Base-by-base conservation (phyloP, 30 jellyfish, hydroid and myxozoan genomes). In the Pelagia noctiluca region DNA sequence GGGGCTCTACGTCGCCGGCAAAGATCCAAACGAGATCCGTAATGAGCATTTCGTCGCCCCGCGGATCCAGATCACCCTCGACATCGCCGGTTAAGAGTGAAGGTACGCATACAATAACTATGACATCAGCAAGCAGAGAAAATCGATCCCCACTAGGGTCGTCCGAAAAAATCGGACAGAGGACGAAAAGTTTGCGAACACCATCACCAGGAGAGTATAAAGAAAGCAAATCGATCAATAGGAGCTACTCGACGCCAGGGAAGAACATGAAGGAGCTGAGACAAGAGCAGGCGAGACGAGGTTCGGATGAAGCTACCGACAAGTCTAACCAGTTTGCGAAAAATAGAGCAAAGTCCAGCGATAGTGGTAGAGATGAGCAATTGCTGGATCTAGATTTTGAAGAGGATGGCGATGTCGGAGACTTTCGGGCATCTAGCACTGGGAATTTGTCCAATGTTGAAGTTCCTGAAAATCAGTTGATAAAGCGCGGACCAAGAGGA, bases 191-290 rank as follows among this genome's bases (percentile, higher is more conserved):
- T 67, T 33, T 48, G 26, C 34, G 80, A 30, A 29, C 32, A 24
- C n/a, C 52, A 24, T 67, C 80, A 19, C 83, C 66, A 18, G 42
- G 35, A 38, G 42, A 70, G 69, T 21, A 70, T 63, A 38, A 28
- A 38, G 68, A 31, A 16, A 22, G 83, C 22, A 61, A 35, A 26
- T 29, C 70, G 46, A 80, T 66, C 77, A 48, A 5, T 21, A 50
- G 92, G 21, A 82, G 92, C 30, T 68, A 68, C 42, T 82, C 92
- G 25, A 63, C 92, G 16, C 87, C 87, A 8, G 87, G 23, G 2
- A 47, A 52, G 3, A 61, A 67, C 12, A 8, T 77, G 3, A 38
- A 36, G 10, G 62, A 69, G n/a, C 52, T 77, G 70, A 73, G 63
- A 31, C 35, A 76, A 30, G 32, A 82, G 10, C 53, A 35, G 28